Evolutionary conservation across 2,797 vertebrate species (phyloP).

Genomic region (Peromyscus melanophrys): DNA sequence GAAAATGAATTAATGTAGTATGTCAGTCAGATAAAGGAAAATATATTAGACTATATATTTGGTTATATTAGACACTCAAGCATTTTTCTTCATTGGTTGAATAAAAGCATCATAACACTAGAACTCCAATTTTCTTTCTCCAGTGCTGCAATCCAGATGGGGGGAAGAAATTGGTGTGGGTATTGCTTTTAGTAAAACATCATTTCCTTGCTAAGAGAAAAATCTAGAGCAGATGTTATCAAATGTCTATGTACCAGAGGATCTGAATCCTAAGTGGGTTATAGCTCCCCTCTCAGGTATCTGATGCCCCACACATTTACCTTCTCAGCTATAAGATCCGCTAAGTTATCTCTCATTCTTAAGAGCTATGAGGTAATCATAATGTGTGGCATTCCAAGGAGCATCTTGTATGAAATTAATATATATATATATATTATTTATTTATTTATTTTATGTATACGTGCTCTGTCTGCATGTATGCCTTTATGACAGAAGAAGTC

Average conservation of each 20-base stretch:
- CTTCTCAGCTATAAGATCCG: neutral
- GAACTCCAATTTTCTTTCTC: neutral
- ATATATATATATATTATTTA: too few relatives aligned
- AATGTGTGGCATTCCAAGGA: neutral
- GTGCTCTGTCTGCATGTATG: too few relatives aligned
- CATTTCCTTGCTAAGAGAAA: neutral
- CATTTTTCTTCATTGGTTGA: neutral
- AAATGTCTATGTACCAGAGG: neutral
- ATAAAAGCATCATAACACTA: neutral
- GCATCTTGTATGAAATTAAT: neutral
- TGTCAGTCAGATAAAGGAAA: neutral
- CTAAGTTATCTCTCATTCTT: neutral
- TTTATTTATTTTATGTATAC: too few relatives aligned
- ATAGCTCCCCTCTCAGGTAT: neutral
- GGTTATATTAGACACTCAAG: neutral
- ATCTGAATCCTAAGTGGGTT: neutral
- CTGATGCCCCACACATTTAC: neutral
- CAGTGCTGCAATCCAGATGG: neutral
- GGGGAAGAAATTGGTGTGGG: neutral
- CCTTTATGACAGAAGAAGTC: too few relatives aligned
- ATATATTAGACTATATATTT: neutral
- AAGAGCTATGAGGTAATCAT: neutral
- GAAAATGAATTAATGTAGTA: neutral
- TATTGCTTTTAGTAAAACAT: neutral
- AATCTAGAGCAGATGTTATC: neutral